Base-by-base conservation (phyloP, 2,888 invertebrate genomes). In the Phyto melanocephala region DNA sequence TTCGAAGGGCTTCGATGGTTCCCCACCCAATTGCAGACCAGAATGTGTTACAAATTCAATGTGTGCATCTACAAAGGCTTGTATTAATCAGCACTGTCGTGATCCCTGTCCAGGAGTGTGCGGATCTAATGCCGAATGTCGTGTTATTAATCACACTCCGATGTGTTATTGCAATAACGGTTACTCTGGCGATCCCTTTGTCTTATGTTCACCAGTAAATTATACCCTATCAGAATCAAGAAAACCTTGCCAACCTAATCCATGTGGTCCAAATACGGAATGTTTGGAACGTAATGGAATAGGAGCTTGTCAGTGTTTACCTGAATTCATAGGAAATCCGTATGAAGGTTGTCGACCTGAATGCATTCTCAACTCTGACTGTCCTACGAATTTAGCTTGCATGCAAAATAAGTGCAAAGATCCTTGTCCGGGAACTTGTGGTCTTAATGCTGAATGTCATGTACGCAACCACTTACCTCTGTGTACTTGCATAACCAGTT, bases 11-110 rank as follows among this genome's bases (percentile, higher is more conserved):
- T 96, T 94, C 86, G 92, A 94, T 85, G 96, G 97, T 1, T 93
- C 94, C 86, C 96, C 96, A 42, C 94, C 94, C 13, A 93, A 94
- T 72, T 96, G 96, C 87, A 92, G 95, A 86, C 96, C 96, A 0
- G 96, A 96, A 91, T 96, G 96, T 87, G 94, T 95, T 1, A 94
- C 95, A 84, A 96, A 94, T 86, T 94, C 95, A 2, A 96, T 96
- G 89, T 97, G 97, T 88, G 91, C 94, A 3, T 92, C 93, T 65
- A 93, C 94, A 56, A 93, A 94, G 88, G 95, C 96, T 4, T 97
- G 97, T 88, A 91, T 94, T 28, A 94, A 94, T 86, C 93, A 94
- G 80, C 95, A 94, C 91, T 97, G 95, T 90, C 90, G 91, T 17
- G 93, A 95, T 89, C 95, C 95, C 28, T 96, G 95, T 85, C 92